Conservation (phyloP, 1,140 invertebrate genomes). For the Drosophila chauvacae region DNA sequence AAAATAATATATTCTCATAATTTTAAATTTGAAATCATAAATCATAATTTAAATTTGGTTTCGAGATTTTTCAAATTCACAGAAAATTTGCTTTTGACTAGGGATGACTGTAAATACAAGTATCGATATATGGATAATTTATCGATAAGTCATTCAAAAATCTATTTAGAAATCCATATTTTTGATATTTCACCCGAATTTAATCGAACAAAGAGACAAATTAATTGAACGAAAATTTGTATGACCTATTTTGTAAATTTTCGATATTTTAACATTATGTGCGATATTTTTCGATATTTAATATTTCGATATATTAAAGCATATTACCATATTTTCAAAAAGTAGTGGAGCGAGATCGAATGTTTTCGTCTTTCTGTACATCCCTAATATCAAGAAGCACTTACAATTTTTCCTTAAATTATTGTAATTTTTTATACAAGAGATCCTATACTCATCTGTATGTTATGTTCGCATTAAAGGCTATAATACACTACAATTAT, state of each 20-base stretch:
- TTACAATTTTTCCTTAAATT: not conserved
- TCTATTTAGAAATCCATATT: no score
- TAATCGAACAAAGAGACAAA: no score
- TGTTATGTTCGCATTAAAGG: no score
- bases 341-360: fast-evolving
- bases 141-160: not conserved
- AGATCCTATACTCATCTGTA: no score
- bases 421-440: not conserved
- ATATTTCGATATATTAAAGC: no score
- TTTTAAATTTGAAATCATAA: no score
- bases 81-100: not conserved
- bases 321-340: not conserved
- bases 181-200: no score
- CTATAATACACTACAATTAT: not conserved
- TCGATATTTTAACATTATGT: no score
- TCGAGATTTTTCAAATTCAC: not conserved
- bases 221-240: no score
- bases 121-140: not conserved
- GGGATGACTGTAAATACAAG: not conserved
- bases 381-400: not conserved
- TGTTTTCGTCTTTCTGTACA: not conserved
- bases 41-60: not conserved
- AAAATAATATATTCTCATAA: not conserved
- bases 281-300: no score
- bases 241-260: no score